These are phyloP conservation scores for Drosophila nannoptera DNA, from an alignment of 1,140 invertebrate species.

Conservation along the genomic window DNA sequence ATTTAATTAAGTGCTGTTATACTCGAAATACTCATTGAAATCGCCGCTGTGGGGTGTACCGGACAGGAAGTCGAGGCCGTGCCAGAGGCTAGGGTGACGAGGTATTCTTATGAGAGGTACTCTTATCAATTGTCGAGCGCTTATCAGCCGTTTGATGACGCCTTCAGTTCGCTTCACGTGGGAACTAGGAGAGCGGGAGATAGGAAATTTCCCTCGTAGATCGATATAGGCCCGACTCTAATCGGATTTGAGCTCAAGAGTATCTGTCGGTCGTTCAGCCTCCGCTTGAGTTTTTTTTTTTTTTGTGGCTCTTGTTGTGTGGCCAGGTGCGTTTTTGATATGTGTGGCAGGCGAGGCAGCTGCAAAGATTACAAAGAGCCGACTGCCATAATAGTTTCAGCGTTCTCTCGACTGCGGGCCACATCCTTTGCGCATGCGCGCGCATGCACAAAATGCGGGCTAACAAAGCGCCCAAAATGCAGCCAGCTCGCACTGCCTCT, in stretches of 20 bases:
- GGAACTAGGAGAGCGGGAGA: no score
- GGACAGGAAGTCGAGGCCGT: not conserved
- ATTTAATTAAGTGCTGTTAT: conserved; percentile 56
- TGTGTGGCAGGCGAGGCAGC: conserved; percentile 44
- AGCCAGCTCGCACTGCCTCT: conserved; percentile 24
- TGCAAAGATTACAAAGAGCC: conserved; percentile 55
- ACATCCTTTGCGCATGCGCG: conserved; percentile 74
- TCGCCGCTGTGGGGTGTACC: not conserved
- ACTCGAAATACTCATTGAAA: not conserved
- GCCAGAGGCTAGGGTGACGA: not conserved
- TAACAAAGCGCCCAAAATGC: conserved; percentile 48
- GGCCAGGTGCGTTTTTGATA: conserved; percentile 59
- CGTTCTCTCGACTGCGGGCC: conserved; percentile 13
- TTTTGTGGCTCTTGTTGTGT: conserved; percentile 24
- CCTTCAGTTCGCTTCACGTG: no score
- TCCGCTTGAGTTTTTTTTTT: not conserved
- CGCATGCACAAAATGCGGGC: conserved; percentile 52
- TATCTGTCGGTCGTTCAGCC: not conserved
- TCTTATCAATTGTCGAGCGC: no score
- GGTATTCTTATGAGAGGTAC: no score
- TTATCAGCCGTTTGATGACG: no score
- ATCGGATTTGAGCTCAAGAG: not conserved
- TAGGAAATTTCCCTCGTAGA: not conserved
- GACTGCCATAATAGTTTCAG: conserved; percentile 5
- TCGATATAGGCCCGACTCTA: not conserved